Conservation (phyloP, 64 coral and sea anemone species). For the Astreopora myriophthalma region DNA sequence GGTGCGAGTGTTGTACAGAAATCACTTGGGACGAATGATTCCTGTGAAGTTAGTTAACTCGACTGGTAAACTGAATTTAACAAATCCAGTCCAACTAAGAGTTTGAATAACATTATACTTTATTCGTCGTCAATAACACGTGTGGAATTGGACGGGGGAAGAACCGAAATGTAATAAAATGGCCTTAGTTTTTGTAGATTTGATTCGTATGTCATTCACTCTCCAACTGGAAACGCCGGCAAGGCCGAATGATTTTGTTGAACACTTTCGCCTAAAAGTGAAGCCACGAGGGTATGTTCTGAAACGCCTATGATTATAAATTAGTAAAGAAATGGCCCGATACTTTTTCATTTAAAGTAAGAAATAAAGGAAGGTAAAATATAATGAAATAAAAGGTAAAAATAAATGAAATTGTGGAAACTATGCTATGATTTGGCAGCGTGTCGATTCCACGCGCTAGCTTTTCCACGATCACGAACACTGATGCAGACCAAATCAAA, state of each 20-base stretch:
- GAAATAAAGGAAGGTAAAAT: too few relatives aligned
- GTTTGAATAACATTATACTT: neutral
- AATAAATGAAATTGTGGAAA: too few relatives aligned
- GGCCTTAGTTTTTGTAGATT: neutral
- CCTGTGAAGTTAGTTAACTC: constrained; percentile 34
- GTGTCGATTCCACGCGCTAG: neutral
- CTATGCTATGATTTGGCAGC: too few relatives aligned
- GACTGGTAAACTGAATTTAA: constrained; percentile 51
- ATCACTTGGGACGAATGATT: constrained; percentile 21
- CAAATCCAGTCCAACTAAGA: neutral
- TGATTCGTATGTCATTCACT: neutral
- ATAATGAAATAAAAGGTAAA: too few relatives aligned
- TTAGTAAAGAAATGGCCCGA: neutral
- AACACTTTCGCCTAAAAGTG: neutral
- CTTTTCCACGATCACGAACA: neutral
- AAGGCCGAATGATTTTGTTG: neutral
- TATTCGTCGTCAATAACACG: neutral
- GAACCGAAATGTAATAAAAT: neutral
- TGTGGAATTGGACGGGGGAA: neutral
- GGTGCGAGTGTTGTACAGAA: too few relatives aligned
- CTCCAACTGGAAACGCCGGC: neutral
- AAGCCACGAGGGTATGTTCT: neutral
- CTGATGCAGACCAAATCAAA: too few relatives aligned
- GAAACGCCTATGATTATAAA: neutral
- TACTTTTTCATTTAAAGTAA: neutral